These are phyloP conservation scores for Halcyon badia DNA, from an alignment of 2,797 vertebrate species.

Conservation along the genomic window DNA sequence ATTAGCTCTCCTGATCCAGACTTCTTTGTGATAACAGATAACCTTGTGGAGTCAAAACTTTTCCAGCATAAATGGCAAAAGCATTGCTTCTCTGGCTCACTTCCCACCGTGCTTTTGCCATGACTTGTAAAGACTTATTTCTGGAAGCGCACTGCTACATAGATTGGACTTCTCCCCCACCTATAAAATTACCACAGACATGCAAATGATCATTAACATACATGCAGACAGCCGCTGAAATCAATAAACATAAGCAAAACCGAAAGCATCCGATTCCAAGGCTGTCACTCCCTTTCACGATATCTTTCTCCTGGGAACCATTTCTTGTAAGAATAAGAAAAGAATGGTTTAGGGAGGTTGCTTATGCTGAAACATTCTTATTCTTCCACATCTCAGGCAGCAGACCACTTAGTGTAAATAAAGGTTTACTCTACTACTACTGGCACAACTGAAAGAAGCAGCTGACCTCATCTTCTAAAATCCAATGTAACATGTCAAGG, in stretches of 20 bases:
- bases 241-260: neutral
- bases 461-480: neutral
- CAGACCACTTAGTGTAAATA: neutral
- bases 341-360: neutral
- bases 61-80: conserved; percentile 19
- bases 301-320: conserved; percentile 75
- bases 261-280: conserved; percentile 48
- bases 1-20: conserved; percentile 25
- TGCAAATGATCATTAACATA: conserved; percentile 51
- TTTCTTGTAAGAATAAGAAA: conserved; percentile 71
- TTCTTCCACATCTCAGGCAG: neutral
- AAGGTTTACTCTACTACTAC: neutral
- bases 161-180: conserved; percentile 39
- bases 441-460: neutral
- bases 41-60: conserved; percentile 24
- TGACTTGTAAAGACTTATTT: conserved; percentile 57
- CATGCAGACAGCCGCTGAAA: conserved; percentile 7
- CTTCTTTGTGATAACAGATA: conserved; percentile 14
- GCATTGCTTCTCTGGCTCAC: conserved; percentile 11
- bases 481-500: neutral
- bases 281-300: conserved; percentile 73
- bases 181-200: conserved; percentile 48
- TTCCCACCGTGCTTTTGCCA: conserved; percentile 42
- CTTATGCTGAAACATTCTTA: neutral
- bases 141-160: conserved; percentile 53